Base-by-base conservation (phyloP, 2,113 vertebrate species). In the Tragulus kanchil region DNA sequence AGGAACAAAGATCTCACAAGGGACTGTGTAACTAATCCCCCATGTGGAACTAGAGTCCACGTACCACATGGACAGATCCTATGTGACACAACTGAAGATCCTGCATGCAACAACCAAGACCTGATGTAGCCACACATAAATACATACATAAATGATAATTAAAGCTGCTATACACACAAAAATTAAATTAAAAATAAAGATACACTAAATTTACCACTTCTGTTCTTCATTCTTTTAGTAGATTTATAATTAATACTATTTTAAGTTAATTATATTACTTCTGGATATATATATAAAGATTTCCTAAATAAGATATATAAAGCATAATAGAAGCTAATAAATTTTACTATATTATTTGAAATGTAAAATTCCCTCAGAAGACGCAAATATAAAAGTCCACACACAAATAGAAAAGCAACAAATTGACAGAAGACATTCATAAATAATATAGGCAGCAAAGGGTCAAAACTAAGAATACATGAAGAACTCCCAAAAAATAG, bases 311-410 rank as follows among this genome's bases (percentile, higher is more conserved):
- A 96, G 14, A 85, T 25, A 54, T 7, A 61, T 9, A 87, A 16
- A 84, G n/a, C n/a, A 73, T 61, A 83, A 64, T 64, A 82, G 13
- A 91, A 93, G 90, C 58, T 62, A 96, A 97, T 11, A 93, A n/a
- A 45, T 89, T 69, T 89, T 81, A 71, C 73, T 83, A 48, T 12
- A 52, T 86, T 92, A 92, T 61, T 83, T 83, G 54, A 95, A 92
- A 92, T 75, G 13, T 54, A 69, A 58, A 62, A 78, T 95, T 94
- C 94, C 81, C 54, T 86, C 48, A 62, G 42, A 90, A 79, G 9
- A 65, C 52, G 86, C 36, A 95, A 77, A 90, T 13, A 52, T 31
- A 69, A 94, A 90, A 90, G 2, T 81, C 58, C 25, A 94, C 92
- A 94, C 50, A 71, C 84, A 85, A 50, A 64, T 7, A 93, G 50